A percentile compares a stretch with the other conserved stretches of the same genome.
Conservation (phyloP, 2,113 vertebrate genomes). For the Syngnathus typhle region DNA sequence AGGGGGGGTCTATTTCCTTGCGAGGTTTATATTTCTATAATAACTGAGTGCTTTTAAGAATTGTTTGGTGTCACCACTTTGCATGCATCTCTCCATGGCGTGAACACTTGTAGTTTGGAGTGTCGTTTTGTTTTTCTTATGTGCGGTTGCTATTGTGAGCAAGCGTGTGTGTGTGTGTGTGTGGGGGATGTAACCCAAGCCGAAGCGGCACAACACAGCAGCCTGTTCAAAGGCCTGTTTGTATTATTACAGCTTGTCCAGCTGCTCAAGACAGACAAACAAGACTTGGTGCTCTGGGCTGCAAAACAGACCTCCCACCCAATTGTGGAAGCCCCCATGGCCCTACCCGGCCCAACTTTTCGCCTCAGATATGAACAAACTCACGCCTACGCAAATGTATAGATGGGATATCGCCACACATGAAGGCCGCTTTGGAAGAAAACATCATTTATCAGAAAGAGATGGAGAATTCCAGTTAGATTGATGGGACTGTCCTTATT, state of each 20-base stretch:
- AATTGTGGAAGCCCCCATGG: slow-evolving; percentile 51
- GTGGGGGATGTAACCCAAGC: slow-evolving; percentile 65
- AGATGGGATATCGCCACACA: slow-evolving; percentile 15
- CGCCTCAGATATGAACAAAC: slow-evolving; percentile 52
- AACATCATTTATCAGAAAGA: background rate
- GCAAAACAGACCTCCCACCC: slow-evolving; percentile 64
- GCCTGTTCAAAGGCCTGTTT: slow-evolving; percentile 74
- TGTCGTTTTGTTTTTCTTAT: slow-evolving; percentile 12
- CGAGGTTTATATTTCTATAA: slow-evolving; percentile 23
- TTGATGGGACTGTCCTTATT: slow-evolving; percentile 18
- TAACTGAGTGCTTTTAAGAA: slow-evolving; percentile 15
- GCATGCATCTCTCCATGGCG: background rate
- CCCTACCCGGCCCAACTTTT: slow-evolving; percentile 46
- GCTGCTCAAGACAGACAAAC: slow-evolving; percentile 75
- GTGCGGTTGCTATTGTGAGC: slow-evolving; percentile 20
- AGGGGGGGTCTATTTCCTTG: background rate
- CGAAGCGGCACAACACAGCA: slow-evolving; percentile 62
- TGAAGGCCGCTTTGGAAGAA: slow-evolving; percentile 31
- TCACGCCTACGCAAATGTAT: slow-evolving; percentile 41
- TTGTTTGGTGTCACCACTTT: background rate
- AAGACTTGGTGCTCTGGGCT: slow-evolving; percentile 64
- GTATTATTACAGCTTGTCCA: slow-evolving; percentile 77
- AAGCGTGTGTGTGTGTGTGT: slow-evolving; percentile 39
- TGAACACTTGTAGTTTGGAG: slow-evolving; percentile 9
- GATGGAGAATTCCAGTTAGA: background rate